Base-by-base conservation (phyloP, 1,140 invertebrate genomes). In the Reticulitermes speratus region DNA sequence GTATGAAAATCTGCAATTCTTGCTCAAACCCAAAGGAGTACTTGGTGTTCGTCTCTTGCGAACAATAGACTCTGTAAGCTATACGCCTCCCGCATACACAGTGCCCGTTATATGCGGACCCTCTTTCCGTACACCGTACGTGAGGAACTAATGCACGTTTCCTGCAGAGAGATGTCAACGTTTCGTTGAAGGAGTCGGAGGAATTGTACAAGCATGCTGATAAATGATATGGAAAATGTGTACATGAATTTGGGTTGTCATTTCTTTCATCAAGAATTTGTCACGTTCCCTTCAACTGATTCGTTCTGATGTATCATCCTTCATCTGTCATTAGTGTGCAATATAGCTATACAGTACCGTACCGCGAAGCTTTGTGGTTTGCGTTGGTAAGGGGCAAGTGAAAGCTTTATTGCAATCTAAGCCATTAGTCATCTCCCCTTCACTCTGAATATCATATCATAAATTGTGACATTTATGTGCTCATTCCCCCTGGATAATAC, bases 401-500 rank as follows among this genome's bases (percentile, higher is more conserved):
- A 75, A 30, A 75, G 65, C 65, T 75, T 75, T 75, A 75, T 75
- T 75, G 65, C 65, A 75, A 75, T 75, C 65, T 75, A 30, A 30
- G 65, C 65, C 65, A 75, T 75, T 75, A 75, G 25, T 75, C 65
- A 75, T 30, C 65, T 75, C 65, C 65, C 65, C 65, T 75, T 75
- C n/a, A 11, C 65, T 75, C 65, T n/a, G 65, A 30, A 75, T 30
- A 75, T 75, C 30, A 75, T 75, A 75, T 75, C 65, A 30, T 30
- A 75, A 25, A 30, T 75, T 75, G n/a, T 75, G 65, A 75, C 65
- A 30, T 75, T 75, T 75, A 75, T 75, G n/a, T 75, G 65, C 65
- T 75, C 25, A 75, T 75, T 75, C 65, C 65, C 65, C 65, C 25
- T 75, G 65, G 25, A 75, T 75, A 75, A 75, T 75, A 75, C n/a